phyloP scores from a whole-genome alignment of 2,888 invertebrate species.

The Drosophila austrosaltans region DNA sequence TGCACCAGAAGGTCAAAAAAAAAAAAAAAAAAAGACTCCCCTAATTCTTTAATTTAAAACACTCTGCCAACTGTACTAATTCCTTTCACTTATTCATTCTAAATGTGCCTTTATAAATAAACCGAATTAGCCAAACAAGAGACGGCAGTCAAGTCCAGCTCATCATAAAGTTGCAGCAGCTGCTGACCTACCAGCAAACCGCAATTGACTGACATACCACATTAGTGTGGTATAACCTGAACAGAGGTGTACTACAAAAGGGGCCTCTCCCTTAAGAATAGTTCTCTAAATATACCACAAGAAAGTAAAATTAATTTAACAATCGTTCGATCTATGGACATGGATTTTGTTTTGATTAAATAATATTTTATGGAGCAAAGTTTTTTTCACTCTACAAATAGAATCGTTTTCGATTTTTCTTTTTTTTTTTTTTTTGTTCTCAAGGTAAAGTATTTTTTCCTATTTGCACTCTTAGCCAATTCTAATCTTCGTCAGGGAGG shows the following conservation, averaged over 20 bases:
- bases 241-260: background rate
- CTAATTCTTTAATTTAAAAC: background rate
- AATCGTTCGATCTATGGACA: too few relatives aligned
- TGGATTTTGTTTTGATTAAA: too few relatives aligned
- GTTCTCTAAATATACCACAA: background rate
- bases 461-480: background rate
- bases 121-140: conserved; percentile 17
- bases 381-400: too few relatives aligned
- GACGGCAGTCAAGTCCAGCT: conserved; percentile 1
- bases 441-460: background rate
- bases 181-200: background rate
- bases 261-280: conserved; percentile 9
- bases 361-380: too few relatives aligned
- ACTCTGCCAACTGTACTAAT: background rate
- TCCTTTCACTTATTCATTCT: background rate
- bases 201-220: conserved; percentile 18
- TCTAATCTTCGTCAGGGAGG: background rate
- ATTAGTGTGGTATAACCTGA: conserved; percentile 2
- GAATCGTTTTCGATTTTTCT: background rate
- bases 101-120: conserved; percentile 22
- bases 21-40: background rate
- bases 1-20: background rate
- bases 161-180: conserved; percentile 15
- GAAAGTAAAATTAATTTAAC: too few relatives aligned
- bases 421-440: too few relatives aligned